Percentiles rank a stretch among this genome's conserved stretches.
Evolutionary conservation across 2,113 vertebrate species (phyloP).

Genomic region (Lophotis ruficrista): DNA sequence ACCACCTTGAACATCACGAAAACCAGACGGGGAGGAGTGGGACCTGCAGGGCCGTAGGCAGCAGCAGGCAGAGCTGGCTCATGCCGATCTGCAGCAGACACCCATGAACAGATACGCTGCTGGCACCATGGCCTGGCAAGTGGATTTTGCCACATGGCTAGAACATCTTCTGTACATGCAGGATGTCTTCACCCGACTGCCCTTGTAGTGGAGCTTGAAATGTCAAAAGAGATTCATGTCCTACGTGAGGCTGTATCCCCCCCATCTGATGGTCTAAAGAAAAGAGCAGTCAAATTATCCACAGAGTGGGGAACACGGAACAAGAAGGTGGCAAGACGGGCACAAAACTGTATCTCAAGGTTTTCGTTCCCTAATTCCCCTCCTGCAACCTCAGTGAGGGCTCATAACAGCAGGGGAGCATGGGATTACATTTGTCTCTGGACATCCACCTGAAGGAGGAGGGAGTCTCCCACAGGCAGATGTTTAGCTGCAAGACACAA

Average conservation of each 20-base stretch:
- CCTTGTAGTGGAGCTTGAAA: not conserved
- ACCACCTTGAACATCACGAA: not conserved
- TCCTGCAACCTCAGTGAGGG: not conserved
- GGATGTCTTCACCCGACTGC: not conserved
- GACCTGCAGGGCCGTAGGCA: not conserved
- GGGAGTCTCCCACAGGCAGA: not conserved
- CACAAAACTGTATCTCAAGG: not conserved
- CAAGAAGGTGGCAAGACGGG: not conserved
- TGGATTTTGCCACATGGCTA: not conserved
- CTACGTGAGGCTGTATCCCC: accelerated
- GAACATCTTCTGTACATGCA: not conserved
- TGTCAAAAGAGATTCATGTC: not conserved
- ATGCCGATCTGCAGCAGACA: accelerated
- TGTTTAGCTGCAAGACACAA: not conserved
- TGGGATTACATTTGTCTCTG: not conserved
- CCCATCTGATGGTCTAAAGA: not conserved
- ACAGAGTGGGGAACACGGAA: not conserved
- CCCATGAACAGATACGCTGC: not conserved
- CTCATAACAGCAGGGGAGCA: not conserved
- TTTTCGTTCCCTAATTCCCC: not conserved
- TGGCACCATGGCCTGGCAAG: not conserved
- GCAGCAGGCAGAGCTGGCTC: not conserved
- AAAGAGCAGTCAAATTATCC: not conserved
- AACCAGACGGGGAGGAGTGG: not conserved
- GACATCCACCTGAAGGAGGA: not conserved